Percentiles rank a stretch among this genome's conserved stretches.
These are phyloP conservation scores for Drosophila quinaria DNA, from an alignment of 2,888 invertebrate genomes.

Conservation along the genomic window DNA sequence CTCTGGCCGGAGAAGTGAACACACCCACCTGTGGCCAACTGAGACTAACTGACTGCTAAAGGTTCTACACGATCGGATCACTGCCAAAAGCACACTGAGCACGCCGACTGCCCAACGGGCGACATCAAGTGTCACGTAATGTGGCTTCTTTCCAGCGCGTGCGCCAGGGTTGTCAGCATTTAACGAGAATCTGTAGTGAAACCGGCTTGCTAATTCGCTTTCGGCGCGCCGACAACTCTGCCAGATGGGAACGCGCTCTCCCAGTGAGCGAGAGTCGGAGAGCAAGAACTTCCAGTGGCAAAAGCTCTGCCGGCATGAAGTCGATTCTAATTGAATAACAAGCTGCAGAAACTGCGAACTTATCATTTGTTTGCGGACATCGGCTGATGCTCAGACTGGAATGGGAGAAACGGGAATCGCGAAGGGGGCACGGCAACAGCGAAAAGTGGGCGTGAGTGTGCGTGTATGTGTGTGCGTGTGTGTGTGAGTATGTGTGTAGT, in stretches of 20 bases:
- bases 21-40: constrained; percentile 56
- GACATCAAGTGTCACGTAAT: constrained; percentile 53
- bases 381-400: constrained; percentile 44
- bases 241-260: constrained; percentile 19
- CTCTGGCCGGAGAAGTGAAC: not conserved
- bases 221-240: constrained; percentile 57
- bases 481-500: not conserved
- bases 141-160: constrained; percentile 54
- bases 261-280: not conserved
- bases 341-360: constrained; percentile 30
- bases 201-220: not conserved
- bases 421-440: constrained; percentile 32
- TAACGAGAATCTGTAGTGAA: not conserved
- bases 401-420: not conserved
- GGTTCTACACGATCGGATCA: constrained; percentile 59
- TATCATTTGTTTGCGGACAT: constrained; percentile 42
- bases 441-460: constrained; percentile 1
- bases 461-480: not conserved
- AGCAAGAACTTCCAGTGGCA: constrained; percentile 10
- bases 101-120: constrained; percentile 11
- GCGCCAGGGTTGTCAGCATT: constrained; percentile 28
- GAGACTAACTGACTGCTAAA: constrained; percentile 13
- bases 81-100: constrained; percentile 69
- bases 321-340: constrained; percentile 48
- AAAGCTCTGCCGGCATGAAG: constrained; percentile 37